Percentiles rank a stretch among this genome's conserved stretches.
These are phyloP conservation scores for Tachysurus fulvidraco DNA, from an alignment of 2,113 vertebrate genomes.

Conservation along the genomic window DNA sequence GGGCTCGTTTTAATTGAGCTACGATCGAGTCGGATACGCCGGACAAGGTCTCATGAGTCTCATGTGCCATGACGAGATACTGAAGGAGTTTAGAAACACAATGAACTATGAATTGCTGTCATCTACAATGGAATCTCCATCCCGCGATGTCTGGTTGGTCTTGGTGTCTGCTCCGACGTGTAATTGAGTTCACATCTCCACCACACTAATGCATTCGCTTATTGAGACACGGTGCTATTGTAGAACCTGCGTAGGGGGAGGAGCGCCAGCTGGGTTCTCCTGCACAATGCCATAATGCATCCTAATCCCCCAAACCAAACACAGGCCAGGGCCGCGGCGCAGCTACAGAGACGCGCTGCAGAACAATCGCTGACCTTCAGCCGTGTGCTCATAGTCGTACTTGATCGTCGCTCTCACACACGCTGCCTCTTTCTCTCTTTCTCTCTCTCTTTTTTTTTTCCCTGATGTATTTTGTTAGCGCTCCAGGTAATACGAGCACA, in stretches of 20 bases:
- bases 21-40: slow-evolving; percentile 11
- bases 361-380: slow-evolving; percentile 46
- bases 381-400: slow-evolving; percentile 14
- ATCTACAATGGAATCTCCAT: slow-evolving; percentile 58
- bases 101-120: slow-evolving; percentile 18
- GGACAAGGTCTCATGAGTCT: slow-evolving; percentile 36
- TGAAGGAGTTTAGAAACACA: neutral
- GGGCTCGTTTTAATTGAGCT: neutral
- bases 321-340: slow-evolving; percentile 34
- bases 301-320: slow-evolving; percentile 1
- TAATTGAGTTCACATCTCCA: slow-evolving; percentile 68
- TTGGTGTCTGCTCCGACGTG: slow-evolving; percentile 61
- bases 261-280: slow-evolving; percentile 43
- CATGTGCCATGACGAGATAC: neutral
- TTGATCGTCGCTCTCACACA: neutral
- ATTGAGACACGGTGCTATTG: slow-evolving; percentile 10
- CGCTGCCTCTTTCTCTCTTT: neutral
- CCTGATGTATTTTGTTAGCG: neutral
- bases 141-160: slow-evolving; percentile 54
- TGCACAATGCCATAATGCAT: slow-evolving; percentile 32
- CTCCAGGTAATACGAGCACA: neutral
- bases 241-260: neutral
- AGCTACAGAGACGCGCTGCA: neutral
- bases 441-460: neutral
- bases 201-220: neutral